phyloP scores from a whole-genome alignment of 2,888 invertebrate genomes.

The Choreutis nemorana region DNA sequence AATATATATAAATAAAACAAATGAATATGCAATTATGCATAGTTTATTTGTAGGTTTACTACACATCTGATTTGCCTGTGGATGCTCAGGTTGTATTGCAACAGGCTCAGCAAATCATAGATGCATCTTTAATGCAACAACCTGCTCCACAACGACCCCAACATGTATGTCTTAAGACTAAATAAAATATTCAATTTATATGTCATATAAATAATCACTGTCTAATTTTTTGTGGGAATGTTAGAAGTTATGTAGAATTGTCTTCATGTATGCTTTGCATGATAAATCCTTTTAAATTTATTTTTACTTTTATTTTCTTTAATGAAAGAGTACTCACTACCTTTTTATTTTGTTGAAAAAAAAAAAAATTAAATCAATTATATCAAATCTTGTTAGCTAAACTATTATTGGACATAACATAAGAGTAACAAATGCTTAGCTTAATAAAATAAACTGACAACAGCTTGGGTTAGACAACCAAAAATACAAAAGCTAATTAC shows the following conservation, averaged over 20 bases:
- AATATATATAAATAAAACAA: conserved; percentile 6
- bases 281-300: conserved; percentile 23
- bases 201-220: conserved; percentile 21
- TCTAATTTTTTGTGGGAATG: conserved; percentile 20
- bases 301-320: conserved; percentile 11
- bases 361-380: too few species aligned
- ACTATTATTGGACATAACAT: too few species aligned
- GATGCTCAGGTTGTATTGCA: conserved; percentile 65
- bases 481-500: too few species aligned
- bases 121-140: conserved; percentile 64
- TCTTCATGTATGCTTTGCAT: conserved; percentile 36
- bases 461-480: too few species aligned
- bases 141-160: conserved; percentile 56
- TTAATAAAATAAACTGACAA: too few species aligned
- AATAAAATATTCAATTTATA: conserved; percentile 26
- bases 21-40: conserved; percentile 17
- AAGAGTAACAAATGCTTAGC: too few species aligned
- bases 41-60: conserved; percentile 66
- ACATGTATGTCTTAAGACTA: conserved; percentile 50
- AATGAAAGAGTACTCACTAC: too few species aligned
- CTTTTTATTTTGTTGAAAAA: too few species aligned
- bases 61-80: conserved; percentile 63
- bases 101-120: conserved; percentile 65
- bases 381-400: too few species aligned
- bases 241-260: conserved; percentile 10